Evolutionary conservation across 2,113 vertebrate species (phyloP).

Genomic region (Crotophaga sulcirostris): DNA sequence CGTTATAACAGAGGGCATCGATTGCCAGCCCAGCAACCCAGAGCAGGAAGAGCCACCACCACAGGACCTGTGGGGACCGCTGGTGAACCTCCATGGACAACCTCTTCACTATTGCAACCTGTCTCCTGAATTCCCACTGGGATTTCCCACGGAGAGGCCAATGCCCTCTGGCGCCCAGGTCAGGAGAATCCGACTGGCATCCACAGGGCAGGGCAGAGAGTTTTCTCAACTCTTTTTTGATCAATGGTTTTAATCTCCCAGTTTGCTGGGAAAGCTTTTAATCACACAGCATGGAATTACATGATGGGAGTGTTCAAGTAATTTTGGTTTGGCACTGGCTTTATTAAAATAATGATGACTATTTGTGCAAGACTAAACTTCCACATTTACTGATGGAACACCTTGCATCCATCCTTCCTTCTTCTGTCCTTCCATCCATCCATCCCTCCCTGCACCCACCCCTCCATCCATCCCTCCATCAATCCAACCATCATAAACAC

Average conservation of each 20-base stretch:
- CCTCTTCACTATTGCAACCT: not conserved
- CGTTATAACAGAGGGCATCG: not conserved
- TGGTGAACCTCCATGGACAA: not conserved
- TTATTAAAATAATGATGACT: constrained; percentile 36
- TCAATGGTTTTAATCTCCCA: constrained; percentile 22
- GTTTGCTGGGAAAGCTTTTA: constrained; percentile 46
- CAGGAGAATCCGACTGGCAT: not conserved
- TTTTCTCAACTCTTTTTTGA: not conserved
- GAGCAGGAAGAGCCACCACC: not conserved
- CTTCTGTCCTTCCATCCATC: not conserved
- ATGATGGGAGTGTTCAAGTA: not conserved
- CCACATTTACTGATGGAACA: not conserved
- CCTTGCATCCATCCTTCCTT: not conserved
- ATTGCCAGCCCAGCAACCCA: not conserved
- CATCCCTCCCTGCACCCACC: not conserved
- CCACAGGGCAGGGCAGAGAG: not conserved
- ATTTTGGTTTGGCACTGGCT: not conserved
- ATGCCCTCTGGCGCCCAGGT: not conserved
- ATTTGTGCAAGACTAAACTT: constrained; percentile 29
- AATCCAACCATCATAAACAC: not conserved
- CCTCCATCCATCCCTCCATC: not conserved
- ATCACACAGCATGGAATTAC: constrained; percentile 31
- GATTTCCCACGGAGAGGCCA: not conserved
- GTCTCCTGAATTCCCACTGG: not conserved
- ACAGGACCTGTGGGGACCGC: not conserved